Percentiles rank a stretch among this genome's conserved stretches.
Conservation (phyloP, 2,797 vertebrate species). For the Aeoliscus strigatus region DNA sequence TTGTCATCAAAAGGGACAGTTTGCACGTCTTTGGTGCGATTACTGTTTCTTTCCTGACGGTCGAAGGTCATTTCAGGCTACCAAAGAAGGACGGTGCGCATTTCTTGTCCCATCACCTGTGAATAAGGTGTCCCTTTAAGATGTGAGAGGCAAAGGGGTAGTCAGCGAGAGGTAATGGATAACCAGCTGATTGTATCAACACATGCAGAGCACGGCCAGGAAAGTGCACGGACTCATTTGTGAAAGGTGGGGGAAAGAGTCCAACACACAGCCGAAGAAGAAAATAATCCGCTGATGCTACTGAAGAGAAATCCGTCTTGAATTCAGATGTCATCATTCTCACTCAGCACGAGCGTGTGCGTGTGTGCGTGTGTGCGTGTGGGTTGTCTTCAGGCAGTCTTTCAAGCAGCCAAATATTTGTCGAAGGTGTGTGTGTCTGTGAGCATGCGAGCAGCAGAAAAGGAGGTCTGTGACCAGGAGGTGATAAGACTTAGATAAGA, state of each 20-base stretch:
- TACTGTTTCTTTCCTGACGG: neutral
- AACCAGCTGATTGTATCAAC: conserved; percentile 74
- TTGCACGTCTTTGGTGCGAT: no score
- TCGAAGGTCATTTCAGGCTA: no score
- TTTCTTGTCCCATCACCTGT: conserved; percentile 4
- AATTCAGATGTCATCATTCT: conserved; percentile 11
- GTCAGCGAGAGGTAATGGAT: conserved; percentile 69
- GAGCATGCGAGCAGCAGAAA: conserved; percentile 48
- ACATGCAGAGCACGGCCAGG: conserved; percentile 57
- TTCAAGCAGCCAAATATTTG: conserved; percentile 69
- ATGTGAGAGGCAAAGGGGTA: conserved; percentile 47
- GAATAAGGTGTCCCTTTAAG: conserved; percentile 56
- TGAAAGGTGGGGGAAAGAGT: neutral
- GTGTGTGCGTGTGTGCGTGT: conserved; percentile 18
- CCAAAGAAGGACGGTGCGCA: no score
- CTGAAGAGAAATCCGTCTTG: conserved; percentile 4
- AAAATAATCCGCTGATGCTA: neutral
- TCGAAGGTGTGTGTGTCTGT: conserved; percentile 63
- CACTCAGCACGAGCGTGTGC: conserved; percentile 1
- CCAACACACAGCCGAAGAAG: neutral
- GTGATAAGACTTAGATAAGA: conserved; percentile 72
- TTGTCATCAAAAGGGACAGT: neutral
- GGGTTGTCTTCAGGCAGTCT: conserved; percentile 38
- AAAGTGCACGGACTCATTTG: conserved; percentile 58
- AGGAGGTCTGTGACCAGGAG: conserved; percentile 54